Evolutionary conservation across 2,888 invertebrate genomes (phyloP), one percentile per base, ranked within the genome.

Genomic region (Xylophagus ater): DNA sequence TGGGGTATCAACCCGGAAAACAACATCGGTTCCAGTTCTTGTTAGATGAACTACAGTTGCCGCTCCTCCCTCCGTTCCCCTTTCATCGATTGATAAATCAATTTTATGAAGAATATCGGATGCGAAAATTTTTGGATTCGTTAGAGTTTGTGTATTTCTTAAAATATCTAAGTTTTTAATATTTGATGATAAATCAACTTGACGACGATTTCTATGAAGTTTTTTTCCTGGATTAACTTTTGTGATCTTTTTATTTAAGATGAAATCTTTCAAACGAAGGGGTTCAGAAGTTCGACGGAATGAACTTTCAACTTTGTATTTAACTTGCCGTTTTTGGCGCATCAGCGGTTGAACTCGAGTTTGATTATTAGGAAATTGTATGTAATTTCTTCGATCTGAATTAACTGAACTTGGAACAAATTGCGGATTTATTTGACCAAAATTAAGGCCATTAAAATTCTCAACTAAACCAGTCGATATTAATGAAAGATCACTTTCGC

Each of bases 1-100:
- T 0, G 83, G 82, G 32, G 74, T 68, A 50, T 81, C 74, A 4
- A 73, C 76, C 30, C 69, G 62, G 45, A 65, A 60, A 2, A 57
- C 41, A 1, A 67, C 56, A 50, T 66, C 66, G 7, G 67, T 67
- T 0, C 74, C 75, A 26, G 68, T 69, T 43, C 74, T 66, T 6
- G 69, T 64, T 15, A 78, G 51, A 35, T 67, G 60, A 1, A 73
- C 66, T 0, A 68, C 60, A 0, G 79, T 78, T 0, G 73, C 72
- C 4, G 65, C 77, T 0, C 79, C 75, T 1, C 78, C 81, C 54
- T 74, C 76, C 0, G 79, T 79, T 2, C 79, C 78, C 17, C 68
- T 69, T 51, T 81, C 81, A 19, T 70, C 72, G 4, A 76, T 67
- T 2, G 63, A 69, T 25, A 76, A 67, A 48, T 75, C 72, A 44